Evolutionary conservation across 2,888 invertebrate genomes (phyloP).

Genomic region (Apantesis nais): DNA sequence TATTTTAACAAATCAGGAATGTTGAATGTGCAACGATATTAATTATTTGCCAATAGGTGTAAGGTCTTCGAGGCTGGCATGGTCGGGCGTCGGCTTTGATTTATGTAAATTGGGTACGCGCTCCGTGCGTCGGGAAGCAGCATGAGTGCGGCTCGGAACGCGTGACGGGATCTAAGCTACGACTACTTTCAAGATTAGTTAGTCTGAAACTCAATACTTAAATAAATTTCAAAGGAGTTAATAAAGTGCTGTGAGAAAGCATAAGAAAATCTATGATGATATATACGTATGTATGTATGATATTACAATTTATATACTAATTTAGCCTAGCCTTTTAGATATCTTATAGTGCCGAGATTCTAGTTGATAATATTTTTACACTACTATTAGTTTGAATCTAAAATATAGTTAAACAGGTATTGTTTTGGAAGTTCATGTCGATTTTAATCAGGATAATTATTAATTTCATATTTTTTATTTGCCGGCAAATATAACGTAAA

Average conservation of each 20-base stretch:
- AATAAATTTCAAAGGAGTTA: slow-evolving; percentile 40
- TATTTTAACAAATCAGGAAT: slow-evolving; percentile 35
- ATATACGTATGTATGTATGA: too few relatives aligned
- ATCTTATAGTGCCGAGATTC: not conserved
- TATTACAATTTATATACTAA: slow-evolving; percentile 6
- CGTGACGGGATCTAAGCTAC: slow-evolving; percentile 51
- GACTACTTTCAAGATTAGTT: slow-evolving; percentile 38
- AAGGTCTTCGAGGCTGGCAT: slow-evolving; percentile 53
- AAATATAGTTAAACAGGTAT: not conserved
- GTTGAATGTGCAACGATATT: slow-evolving; percentile 43
- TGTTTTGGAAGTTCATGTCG: not conserved
- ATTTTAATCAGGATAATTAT: too few relatives aligned
- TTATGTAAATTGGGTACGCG: slow-evolving; percentile 69
- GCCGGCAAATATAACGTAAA: not conserved
- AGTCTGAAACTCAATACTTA: slow-evolving; percentile 33
- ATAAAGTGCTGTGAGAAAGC: slow-evolving; percentile 29
- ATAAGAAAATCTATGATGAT: slow-evolving; percentile 9
- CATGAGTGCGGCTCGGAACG: slow-evolving; percentile 47
- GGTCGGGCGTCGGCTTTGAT: slow-evolving; percentile 60
- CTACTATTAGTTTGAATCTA: not conserved
- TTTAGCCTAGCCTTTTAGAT: not conserved
- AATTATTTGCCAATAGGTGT: slow-evolving; percentile 59
- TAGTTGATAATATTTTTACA: not conserved
- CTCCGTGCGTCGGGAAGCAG: slow-evolving; percentile 55
- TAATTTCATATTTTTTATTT: not conserved